phyloP scores from a whole-genome alignment of 2,888 invertebrate species.

The Scotopteryx bipunctaria region DNA sequence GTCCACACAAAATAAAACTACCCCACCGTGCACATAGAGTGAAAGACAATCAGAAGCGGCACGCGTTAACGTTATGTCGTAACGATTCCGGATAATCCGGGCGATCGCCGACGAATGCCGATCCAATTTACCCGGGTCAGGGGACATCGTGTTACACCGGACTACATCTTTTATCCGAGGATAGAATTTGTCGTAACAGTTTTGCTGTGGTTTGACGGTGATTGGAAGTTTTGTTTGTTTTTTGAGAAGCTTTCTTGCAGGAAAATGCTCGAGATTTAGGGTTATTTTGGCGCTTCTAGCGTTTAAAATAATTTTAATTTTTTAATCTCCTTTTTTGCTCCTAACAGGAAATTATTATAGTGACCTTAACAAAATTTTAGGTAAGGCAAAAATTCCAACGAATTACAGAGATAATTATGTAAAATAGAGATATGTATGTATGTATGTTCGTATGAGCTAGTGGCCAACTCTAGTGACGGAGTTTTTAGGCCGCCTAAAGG shows the following conservation, averaged over 20 bases:
- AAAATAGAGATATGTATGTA: too few species aligned
- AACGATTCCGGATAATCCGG: constrained; percentile 52
- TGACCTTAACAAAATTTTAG: too few species aligned
- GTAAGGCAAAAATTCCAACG: too few species aligned
- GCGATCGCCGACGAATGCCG: constrained; percentile 44
- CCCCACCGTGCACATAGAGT: constrained; percentile 46
- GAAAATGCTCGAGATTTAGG: neutral
- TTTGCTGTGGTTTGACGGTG: constrained; percentile 28
- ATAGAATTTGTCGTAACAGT: constrained; percentile 37
- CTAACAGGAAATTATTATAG: too few species aligned
- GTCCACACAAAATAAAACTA: neutral
- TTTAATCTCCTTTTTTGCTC: too few species aligned
- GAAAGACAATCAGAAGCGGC: constrained; percentile 58
- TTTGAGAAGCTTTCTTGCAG: neutral
- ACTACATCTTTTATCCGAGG: constrained; percentile 36
- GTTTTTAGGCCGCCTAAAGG: too few species aligned
- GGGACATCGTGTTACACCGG: constrained; percentile 33
- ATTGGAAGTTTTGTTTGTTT: constrained; percentile 22
- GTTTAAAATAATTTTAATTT: too few species aligned
- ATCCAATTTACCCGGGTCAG: constrained; percentile 57
- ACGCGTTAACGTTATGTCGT: constrained; percentile 47
- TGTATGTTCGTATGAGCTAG: too few species aligned
- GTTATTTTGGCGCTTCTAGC: too few species aligned
- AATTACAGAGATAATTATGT: too few species aligned
- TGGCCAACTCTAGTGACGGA: too few species aligned